A percentile compares a stretch with the other conserved stretches of the same genome.
phyloP scores from a whole-genome alignment of 1,140 invertebrate species.

The Aradophagus sp. region DNA sequence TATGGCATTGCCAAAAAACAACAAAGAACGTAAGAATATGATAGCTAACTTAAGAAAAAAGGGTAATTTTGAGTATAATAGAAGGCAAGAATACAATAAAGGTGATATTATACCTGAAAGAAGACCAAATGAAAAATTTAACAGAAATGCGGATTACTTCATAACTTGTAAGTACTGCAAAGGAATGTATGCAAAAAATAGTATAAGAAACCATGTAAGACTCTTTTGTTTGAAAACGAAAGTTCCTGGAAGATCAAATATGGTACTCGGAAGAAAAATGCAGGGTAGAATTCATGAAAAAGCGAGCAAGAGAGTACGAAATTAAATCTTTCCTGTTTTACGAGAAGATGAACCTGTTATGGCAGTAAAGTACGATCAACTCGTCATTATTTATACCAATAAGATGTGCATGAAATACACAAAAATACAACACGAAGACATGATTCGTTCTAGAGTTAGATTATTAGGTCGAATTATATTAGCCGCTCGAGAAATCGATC shows the following conservation, averaged over 20 bases:
- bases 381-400: conserved; percentile 19
- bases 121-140: conserved; percentile 1
- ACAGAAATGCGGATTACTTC: conserved; percentile 1
- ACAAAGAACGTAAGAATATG: background rate
- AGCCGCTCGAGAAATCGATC: background rate
- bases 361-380: conserved; percentile 7
- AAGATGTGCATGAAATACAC: conserved; percentile 21
- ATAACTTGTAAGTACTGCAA: conserved; percentile 4
- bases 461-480: conserved; percentile 14
- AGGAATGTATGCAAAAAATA: conserved; percentile 9
- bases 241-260: background rate
- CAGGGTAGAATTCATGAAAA: conserved; percentile 7
- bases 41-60: conserved; percentile 8
- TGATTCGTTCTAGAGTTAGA: conserved; percentile 7
- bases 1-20: conserved; percentile 1
- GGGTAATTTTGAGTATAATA: conserved; percentile 11
- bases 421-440: conserved; percentile 4
- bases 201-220: conserved; percentile 7
- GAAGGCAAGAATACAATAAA: conserved; percentile 3
- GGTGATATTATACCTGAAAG: conserved; percentile 10
- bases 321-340: conserved; percentile 12
- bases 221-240: background rate
- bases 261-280: conserved; percentile 1
- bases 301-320: conserved; percentile 6
- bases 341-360: conserved; percentile 9